A percentile compares a stretch with the other conserved stretches of the same genome.
Conservation (phyloP, 2,888 invertebrate genomes). For the Cactoblastis cactorum region DNA sequence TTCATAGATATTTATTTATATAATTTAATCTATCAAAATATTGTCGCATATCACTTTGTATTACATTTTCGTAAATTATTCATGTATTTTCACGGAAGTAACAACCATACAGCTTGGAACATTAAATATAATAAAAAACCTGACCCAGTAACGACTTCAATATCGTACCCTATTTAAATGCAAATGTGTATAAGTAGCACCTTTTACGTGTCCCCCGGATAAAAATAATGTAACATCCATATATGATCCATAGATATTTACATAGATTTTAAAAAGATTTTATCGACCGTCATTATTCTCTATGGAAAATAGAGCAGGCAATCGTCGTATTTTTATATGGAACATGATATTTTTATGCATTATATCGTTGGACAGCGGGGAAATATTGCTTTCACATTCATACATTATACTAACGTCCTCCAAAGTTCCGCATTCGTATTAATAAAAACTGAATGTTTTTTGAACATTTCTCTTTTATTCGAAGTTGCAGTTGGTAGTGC, state of each 20-base stretch:
- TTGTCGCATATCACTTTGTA: no score
- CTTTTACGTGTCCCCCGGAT: slow-evolving; percentile 12
- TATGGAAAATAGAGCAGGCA: slow-evolving; percentile 13
- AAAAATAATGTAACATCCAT: slow-evolving; percentile 17
- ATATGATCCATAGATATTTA: slow-evolving; percentile 16
- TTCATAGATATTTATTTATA: no score
- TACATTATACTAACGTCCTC: slow-evolving; percentile 7
- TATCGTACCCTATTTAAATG: slow-evolving; percentile 17
- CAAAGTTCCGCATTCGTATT: slow-evolving; percentile 4
- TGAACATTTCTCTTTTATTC: neutral
- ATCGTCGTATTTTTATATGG: slow-evolving; percentile 14
- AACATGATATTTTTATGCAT: slow-evolving; percentile 6
- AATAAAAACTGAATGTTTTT: slow-evolving; percentile 4
- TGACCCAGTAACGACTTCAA: slow-evolving; percentile 1
- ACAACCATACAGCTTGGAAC: neutral
- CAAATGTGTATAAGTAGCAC: slow-evolving; percentile 16
- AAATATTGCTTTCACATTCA: slow-evolving; percentile 1
- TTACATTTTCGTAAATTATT: neutral
- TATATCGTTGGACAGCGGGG: slow-evolving; percentile 1
- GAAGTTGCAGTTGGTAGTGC: neutral
- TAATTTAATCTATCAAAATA: no score
- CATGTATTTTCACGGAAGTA: neutral
- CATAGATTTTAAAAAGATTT: slow-evolving; percentile 16
- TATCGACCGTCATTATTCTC: slow-evolving; percentile 17
- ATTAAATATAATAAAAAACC: slow-evolving; percentile 2